Evolutionary conservation across 2,888 invertebrate genomes (phyloP).

Genomic region (Pemphredon lugubris): DNA sequence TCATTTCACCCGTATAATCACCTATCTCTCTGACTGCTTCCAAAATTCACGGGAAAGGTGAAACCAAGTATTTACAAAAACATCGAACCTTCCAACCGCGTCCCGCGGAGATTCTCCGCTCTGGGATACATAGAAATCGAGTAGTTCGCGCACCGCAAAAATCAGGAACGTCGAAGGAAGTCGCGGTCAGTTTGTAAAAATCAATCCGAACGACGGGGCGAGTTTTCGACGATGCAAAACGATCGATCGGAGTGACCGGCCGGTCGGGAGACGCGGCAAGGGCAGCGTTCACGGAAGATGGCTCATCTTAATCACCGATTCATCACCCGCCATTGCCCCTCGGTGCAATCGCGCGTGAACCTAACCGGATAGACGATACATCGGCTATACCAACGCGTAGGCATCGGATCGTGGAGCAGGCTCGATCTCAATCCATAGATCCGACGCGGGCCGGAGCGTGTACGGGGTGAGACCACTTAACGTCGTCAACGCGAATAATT

Average conservation of each 20-base stretch:
- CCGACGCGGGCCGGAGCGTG: background rate
- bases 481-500: too few species aligned
- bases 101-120: too few species aligned
- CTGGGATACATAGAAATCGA: too few species aligned
- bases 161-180: too few species aligned
- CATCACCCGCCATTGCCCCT: constrained; percentile 70
- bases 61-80: too few species aligned
- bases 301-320: constrained; percentile 72
- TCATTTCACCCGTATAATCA: too few species aligned
- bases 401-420: constrained; percentile 11
- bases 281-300: constrained; percentile 44
- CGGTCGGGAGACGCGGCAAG: constrained; percentile 15
- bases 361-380: constrained; percentile 66
- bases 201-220: too few species aligned
- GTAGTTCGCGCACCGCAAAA: too few species aligned
- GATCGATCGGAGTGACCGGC: constrained; percentile 46
- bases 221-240: constrained; percentile 6
- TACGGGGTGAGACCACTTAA: background rate
- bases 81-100: too few species aligned
- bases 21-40: too few species aligned
- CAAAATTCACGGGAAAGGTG: too few species aligned
- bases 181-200: too few species aligned
- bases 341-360: constrained; percentile 65
- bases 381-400: constrained; percentile 44
- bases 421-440: background rate